phyloP scores from a whole-genome alignment of 2,888 invertebrate species.

The Polyommatus iphigenia region DNA sequence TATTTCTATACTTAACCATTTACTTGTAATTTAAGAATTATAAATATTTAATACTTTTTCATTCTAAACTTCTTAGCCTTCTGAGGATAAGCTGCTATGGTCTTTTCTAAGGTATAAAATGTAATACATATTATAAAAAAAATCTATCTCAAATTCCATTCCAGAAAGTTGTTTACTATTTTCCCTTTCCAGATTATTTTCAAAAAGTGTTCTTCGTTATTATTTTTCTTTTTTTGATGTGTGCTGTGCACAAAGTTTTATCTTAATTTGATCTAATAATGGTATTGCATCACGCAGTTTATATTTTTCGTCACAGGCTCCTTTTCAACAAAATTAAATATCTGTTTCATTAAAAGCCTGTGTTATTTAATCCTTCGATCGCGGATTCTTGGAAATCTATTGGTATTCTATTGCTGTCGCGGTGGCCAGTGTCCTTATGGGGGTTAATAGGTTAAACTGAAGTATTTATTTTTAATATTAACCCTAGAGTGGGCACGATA shows the following conservation, averaged over 20 bases:
- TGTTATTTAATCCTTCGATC: not conserved
- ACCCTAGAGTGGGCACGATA: too few species aligned
- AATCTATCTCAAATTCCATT: too few species aligned
- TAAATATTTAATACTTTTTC: not conserved
- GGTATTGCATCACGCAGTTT: not conserved
- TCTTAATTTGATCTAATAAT: too few species aligned
- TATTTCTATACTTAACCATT: not conserved
- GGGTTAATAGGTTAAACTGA: not conserved
- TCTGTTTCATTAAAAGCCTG: not conserved
- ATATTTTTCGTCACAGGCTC: not conserved
- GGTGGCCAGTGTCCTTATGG: too few species aligned
- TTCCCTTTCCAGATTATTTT: too few species aligned
- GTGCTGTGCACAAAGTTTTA: too few species aligned
- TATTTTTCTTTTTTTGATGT: too few species aligned
- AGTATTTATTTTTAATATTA: not conserved
- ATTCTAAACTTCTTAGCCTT: constrained; percentile 54
- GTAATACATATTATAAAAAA: too few species aligned
- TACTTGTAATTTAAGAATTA: constrained; percentile 26
- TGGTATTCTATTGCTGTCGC: too few species aligned
- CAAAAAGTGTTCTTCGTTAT: too few species aligned
- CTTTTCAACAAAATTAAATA: not conserved
- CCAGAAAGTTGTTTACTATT: too few species aligned
- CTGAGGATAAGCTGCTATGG: constrained; percentile 64
- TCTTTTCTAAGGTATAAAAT: constrained; percentile 55
- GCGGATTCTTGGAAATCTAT: too few species aligned